Evolutionary conservation across 2,797 vertebrate species (phyloP).

Genomic region (Chelon auratus): DNA sequence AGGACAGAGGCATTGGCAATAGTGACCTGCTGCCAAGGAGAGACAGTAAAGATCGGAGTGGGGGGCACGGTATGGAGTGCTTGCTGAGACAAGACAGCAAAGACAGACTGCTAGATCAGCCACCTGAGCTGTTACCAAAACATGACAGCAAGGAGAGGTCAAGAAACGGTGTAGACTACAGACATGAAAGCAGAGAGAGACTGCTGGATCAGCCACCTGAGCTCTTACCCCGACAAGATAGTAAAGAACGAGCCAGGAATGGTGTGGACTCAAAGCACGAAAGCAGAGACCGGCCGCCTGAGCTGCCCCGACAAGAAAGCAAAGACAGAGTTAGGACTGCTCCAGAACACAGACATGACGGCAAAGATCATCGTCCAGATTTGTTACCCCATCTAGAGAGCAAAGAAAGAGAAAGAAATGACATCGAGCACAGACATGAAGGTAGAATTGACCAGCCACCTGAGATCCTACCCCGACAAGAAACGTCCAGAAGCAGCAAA

Average conservation of each 20-base stretch:
- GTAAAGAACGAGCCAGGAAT: constrained; percentile 78
- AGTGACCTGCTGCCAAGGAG: constrained; percentile 73
- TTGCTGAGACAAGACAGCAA: constrained; percentile 90
- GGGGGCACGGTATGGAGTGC: constrained; percentile 69
- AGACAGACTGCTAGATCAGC: constrained; percentile 80
- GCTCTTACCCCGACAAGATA: constrained; percentile 74
- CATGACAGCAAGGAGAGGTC: constrained; percentile 78
- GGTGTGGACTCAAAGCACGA: constrained; percentile 76
- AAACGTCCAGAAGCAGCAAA: constrained; percentile 83
- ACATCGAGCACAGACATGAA: constrained; percentile 78
- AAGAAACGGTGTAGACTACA: constrained; percentile 72
- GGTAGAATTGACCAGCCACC: constrained; percentile 81
- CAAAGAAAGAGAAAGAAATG: constrained; percentile 83
- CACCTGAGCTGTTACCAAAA: constrained; percentile 81
- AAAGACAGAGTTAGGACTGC: constrained; percentile 77
- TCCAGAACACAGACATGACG: constrained; percentile 73
- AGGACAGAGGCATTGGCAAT: constrained; percentile 78
- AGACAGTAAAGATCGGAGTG: constrained; percentile 76
- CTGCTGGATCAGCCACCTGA: constrained; percentile 76
- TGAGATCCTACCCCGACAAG: constrained; percentile 85
- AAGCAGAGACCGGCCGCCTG: constrained; percentile 72
- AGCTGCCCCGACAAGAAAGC: constrained; percentile 74
- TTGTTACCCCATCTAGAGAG: constrained; percentile 74
- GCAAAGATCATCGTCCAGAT: constrained; percentile 77
- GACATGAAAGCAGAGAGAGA: constrained; percentile 79